A percentile compares a stretch with the other conserved stretches of the same genome.
These are phyloP conservation scores for Campoplex capitator DNA, from an alignment of 2,888 invertebrate species.

Conservation along the genomic window DNA sequence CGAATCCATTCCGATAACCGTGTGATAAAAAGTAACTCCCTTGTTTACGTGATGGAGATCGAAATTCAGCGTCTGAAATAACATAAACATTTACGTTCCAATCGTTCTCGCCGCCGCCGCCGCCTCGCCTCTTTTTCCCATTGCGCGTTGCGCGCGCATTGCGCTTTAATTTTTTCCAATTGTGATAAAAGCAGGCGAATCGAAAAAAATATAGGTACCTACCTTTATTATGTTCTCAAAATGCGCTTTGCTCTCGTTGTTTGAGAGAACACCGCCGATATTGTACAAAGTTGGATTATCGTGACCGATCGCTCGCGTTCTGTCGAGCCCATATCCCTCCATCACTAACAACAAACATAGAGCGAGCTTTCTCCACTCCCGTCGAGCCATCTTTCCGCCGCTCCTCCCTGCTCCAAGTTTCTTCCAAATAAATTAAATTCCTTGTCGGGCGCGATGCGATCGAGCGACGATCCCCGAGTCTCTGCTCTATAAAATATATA, in stretches of 20 bases:
- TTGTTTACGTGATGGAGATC: slow-evolving; percentile 93
- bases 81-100: too few species aligned
- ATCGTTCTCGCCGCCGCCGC: neutral
- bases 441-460: neutral
- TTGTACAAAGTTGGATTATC: slow-evolving; percentile 91
- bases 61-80: slow-evolving; percentile 92
- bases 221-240: slow-evolving; percentile 94
- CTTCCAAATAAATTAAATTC: too few species aligned
- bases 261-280: slow-evolving; percentile 96
- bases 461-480: too few species aligned
- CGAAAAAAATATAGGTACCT: too few species aligned
- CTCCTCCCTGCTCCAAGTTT: too few species aligned
- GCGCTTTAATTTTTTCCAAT: too few species aligned
- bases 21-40: slow-evolving; percentile 94
- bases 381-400: slow-evolving; percentile 41
- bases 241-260: slow-evolving; percentile 91
- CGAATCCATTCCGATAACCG: slow-evolving; percentile 96
- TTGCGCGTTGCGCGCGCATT: too few species aligned
- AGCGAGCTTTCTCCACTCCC: slow-evolving; percentile 34
- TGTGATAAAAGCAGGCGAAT: too few species aligned
- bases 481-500: neutral
- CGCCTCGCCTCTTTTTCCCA: neutral
- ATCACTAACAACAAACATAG: slow-evolving; percentile 38
- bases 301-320: slow-evolving; percentile 51
- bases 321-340: slow-evolving; percentile 41